These are phyloP conservation scores for Amphimedon queenslandica DNA, from an alignment of 37 sponge, comb jelly and placozoan genomes.

Conservation along the genomic window DNA sequence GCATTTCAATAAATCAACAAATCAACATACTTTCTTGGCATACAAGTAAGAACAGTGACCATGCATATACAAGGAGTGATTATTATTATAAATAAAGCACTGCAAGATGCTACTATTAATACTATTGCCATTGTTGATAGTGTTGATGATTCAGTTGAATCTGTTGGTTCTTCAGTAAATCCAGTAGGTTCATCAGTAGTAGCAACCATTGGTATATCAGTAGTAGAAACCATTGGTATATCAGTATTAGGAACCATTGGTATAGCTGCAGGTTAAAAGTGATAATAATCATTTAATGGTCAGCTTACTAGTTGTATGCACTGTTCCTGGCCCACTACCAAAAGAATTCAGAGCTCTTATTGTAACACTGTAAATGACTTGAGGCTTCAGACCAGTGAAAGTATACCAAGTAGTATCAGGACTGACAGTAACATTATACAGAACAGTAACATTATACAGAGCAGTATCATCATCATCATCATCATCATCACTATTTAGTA, in stretches of 20 bases:
- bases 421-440: not conserved
- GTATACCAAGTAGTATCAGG: not conserved
- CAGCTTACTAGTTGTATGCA: not conserved
- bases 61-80: not conserved
- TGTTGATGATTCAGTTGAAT: no score
- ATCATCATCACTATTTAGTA: not conserved
- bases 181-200: no score
- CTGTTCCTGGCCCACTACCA: not conserved
- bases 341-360: not conserved
- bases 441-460: not conserved
- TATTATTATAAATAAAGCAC: not conserved
- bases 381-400: not conserved
- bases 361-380: not conserved
- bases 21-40: not conserved
- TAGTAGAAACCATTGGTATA: no score
- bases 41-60: not conserved
- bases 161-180: no score
- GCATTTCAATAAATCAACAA: not conserved
- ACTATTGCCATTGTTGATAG: not conserved
- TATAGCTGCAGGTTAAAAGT: not conserved
- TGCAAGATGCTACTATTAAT: not conserved
- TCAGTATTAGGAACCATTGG: not conserved
- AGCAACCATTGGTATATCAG: no score
- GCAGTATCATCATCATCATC: not conserved
- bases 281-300: not conserved